Percentiles rank a stretch among this genome's conserved stretches.
These are phyloP conservation scores for Carcinoscorpius rotundicauda DNA, from an alignment of 1,140 invertebrate genomes.

Conservation along the genomic window DNA sequence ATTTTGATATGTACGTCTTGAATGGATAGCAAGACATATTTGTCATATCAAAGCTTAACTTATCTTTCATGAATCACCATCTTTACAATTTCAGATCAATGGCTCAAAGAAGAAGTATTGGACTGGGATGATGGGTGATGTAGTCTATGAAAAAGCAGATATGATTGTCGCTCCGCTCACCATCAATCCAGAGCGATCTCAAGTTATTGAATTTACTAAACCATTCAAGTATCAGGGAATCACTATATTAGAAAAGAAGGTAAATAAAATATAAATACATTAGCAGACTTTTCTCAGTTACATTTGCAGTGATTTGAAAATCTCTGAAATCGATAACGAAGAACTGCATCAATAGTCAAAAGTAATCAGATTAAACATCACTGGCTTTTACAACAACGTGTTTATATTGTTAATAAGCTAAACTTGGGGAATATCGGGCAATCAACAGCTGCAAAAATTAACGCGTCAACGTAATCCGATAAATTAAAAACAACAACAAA, in stretches of 20 bases:
- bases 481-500: too few species aligned
- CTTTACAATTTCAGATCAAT: too few species aligned
- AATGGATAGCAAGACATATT: too few species aligned
- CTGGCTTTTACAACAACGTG: too few species aligned
- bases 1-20: too few species aligned
- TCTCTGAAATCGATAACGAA: too few species aligned
- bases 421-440: too few species aligned
- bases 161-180: constrained; percentile 96
- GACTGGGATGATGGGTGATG: constrained; percentile 90
- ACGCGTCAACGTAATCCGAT: too few species aligned
- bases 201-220: constrained; percentile 97
- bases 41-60: neutral
- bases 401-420: too few species aligned
- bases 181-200: constrained; percentile 92
- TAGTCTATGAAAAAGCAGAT: constrained; percentile 83
- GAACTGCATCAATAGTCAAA: too few species aligned
- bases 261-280: neutral
- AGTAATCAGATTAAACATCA: too few species aligned
- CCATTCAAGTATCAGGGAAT: constrained; percentile 97
- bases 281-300: neutral
- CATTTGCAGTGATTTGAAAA: neutral
- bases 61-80: neutral
- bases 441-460: too few species aligned
- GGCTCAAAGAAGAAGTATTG: constrained; percentile 54
- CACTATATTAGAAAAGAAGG: constrained; percentile 4